A percentile compares a stretch with the other conserved stretches of the same genome.
phyloP scores from a whole-genome alignment of 2,797 vertebrate genomes.

The Vespertilio murinus region DNA sequence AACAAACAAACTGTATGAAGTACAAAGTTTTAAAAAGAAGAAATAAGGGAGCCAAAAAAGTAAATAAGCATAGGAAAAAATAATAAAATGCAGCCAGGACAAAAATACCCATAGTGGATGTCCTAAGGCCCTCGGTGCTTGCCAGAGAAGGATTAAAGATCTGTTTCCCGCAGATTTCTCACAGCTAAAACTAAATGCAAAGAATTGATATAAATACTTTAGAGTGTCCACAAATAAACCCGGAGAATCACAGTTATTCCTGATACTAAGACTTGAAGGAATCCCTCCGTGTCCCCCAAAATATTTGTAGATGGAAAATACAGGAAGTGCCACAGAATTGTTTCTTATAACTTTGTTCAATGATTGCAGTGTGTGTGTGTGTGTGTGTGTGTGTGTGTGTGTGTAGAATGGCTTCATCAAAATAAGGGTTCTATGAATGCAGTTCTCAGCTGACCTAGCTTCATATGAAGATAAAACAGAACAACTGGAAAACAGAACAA shows the following conservation, averaged over 20 bases:
- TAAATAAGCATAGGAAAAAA: background rate
- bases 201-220: background rate
- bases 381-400: background rate
- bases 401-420: background rate
- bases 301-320: slow-evolving; percentile 1
- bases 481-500: background rate
- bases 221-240: background rate
- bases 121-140: background rate
- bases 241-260: background rate
- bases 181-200: background rate
- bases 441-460: slow-evolving; percentile 1
- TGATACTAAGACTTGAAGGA: background rate
- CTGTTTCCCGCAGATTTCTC: background rate
- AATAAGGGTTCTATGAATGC: background rate
- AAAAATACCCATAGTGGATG: background rate
- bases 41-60: background rate
- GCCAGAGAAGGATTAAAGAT: background rate
- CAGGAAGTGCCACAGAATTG: background rate
- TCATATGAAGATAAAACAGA: background rate
- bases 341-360: background rate
- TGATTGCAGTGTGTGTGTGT: background rate
- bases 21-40: background rate
- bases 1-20: background rate
- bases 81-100: background rate
- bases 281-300: background rate